Evolutionary conservation across 2,113 vertebrate genomes (phyloP), one percentile per base, ranked within the genome.

Genomic region (Spheniscus mendiculus): DNA sequence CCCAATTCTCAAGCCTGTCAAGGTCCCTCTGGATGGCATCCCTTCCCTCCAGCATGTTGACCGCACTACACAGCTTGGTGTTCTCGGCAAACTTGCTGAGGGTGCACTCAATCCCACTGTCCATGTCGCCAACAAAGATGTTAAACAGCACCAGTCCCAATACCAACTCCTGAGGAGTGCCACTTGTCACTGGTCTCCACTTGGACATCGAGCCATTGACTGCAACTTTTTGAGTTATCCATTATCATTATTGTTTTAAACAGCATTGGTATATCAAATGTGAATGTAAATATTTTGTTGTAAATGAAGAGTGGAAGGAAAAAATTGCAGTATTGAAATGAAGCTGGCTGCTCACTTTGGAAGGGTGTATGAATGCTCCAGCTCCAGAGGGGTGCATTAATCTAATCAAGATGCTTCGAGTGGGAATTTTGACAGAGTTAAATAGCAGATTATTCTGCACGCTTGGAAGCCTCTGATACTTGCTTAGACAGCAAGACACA

Each of bases 231-330:
- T 45, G 16, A 17, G 44, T 45, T 17, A 45, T 86, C 71, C 5
- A 0, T 23, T 92, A 62, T 83, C 74, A 1, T 59, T 92, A 72
- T 76, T 93, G 83, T 91, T 97, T 95, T 66, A 89, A 89, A 83
- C 63, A 62, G 20, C 67, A 10, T 53, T 50, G 66, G 25, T 89
- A 9, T 84, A 84, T 94, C 72, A 45, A 81, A 91, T 87, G 63
- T 53, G 91, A 96, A 95, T 42, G 67, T 83, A 84, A 95, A 92
- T 92, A 91, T 70, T 84, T 58, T 53, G 55, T 78, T 89, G 77
- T 92, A 81, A 92, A 62, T 81, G 27, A 73, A 49, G 77, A 89
- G 62, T 25, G 59, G 91, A 69, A 91, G 65, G 36, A 34, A 76
- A 47, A 92, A 69, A 32, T 4, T 17, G 25, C 63, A 50, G 36